These are phyloP conservation scores for Sebastes alutus DNA, from an alignment of 2,797 vertebrate genomes.

Conservation along the genomic window DNA sequence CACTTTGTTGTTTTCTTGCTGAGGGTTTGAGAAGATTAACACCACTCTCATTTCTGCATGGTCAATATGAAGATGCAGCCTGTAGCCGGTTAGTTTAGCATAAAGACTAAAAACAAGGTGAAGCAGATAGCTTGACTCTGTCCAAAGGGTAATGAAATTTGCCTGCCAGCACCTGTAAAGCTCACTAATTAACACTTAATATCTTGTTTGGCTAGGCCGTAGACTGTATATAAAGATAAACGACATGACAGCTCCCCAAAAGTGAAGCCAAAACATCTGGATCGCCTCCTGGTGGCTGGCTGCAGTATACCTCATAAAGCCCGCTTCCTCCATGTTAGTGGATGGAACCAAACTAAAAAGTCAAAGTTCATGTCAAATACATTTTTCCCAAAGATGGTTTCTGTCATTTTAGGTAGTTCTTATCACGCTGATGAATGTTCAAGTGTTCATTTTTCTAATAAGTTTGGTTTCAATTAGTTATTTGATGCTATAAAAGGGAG, in stretches of 20 bases:
- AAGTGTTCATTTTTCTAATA: fast-evolving
- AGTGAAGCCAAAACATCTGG: no score
- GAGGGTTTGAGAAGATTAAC: background rate
- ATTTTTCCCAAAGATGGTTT: background rate
- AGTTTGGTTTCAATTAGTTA: no score
- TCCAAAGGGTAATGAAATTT: background rate
- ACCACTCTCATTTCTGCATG: background rate
- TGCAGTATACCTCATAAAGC: background rate
- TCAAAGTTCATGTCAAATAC: fast-evolving
- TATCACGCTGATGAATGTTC: fast-evolving
- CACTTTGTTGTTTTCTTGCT: background rate
- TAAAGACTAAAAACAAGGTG: no score
- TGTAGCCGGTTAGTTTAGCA: background rate
- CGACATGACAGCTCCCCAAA: no score
- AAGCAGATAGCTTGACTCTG: fast-evolving
- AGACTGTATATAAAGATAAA: no score
- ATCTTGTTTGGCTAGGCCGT: no score
- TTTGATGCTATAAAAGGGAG: no score
- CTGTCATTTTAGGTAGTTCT: no score
- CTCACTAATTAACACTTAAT: background rate
- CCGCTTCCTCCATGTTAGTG: background rate
- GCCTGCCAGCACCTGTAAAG: background rate
- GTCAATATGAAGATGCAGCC: background rate
- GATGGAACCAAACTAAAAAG: background rate
- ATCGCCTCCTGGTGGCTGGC: no score